Base-by-base conservation (phyloP, 2,113 vertebrate genomes). In the Fukomys damarensis region DNA sequence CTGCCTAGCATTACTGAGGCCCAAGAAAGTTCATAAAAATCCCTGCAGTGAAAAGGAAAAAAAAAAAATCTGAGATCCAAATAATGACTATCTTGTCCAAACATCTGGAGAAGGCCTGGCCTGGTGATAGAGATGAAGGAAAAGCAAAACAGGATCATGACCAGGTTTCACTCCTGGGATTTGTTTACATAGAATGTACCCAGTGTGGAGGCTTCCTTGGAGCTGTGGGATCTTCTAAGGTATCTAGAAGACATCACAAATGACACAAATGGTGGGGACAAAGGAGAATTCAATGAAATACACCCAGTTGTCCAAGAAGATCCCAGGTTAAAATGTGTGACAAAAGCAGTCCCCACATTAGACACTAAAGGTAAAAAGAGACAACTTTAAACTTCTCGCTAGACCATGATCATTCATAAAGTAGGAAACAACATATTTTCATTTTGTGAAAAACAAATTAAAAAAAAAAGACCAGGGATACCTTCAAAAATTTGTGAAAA, bases 311-410 rank as follows among this genome's bases (percentile, higher is more conserved):
- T 91, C 35, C 20, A n/a, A 38, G 68, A 86, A 91, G 81, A 92
- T 56, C 95, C 54, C 74, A 94, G 63, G 26, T 90, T 94, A 89
- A 93, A 94, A 61, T 86, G 56, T 96, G 66, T 58, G 41, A 63
- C 10, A 77, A 56, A 72, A 91, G 11, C 83, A 68, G n/a, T 24
- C 58, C 52, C 35, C 80, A 93, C 65, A 59, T 46, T 83, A 46
- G 22, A 87, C 16, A 63, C 1, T 74, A 76, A 89, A 80, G 68
- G 70, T 84, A 59, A 10, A 13, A 89, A 38, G 43, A 84, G 35
- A 9, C 68, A 77, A 49, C n/a, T 86, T 32, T 61, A 91, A 74
- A 63, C 11, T 74, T 86, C 86, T 49, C 52, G 94, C 38, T 52
- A 54, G 82, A 13, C 43, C 56, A 12, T 43, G 83, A 81, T 83